phyloP scores from a whole-genome alignment of 2,797 vertebrate genomes.

The Anableps anableps region DNA sequence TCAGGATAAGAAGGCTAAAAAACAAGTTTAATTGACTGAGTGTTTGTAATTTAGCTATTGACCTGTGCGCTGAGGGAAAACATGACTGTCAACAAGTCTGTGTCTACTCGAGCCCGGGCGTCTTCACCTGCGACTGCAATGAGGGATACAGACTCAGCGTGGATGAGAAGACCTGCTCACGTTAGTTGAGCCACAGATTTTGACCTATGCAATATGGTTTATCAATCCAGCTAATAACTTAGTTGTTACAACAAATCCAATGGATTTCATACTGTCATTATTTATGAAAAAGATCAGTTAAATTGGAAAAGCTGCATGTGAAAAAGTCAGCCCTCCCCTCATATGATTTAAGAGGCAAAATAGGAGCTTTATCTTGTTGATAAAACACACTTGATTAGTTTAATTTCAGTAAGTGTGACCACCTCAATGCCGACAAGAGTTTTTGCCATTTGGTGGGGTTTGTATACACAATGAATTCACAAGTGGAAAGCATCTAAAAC shows the following conservation, averaged over 20 bases:
- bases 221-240: neutral
- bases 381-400: neutral
- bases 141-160: constrained; percentile 84
- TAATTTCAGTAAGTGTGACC: neutral
- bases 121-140: constrained; percentile 83
- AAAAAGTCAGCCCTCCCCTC: neutral
- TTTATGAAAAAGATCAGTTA: neutral
- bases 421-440: neutral
- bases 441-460: neutral
- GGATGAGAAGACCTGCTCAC: constrained; percentile 71
- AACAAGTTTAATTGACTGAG: neutral
- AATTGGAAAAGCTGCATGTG: neutral
- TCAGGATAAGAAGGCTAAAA: neutral
- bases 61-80: constrained; percentile 85
- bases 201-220: neutral
- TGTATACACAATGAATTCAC: neutral
- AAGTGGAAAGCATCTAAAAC: neutral
- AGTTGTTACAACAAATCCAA: neutral
- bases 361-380: neutral
- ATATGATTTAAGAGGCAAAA: neutral
- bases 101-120: constrained; percentile 74
- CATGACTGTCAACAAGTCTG: constrained; percentile 90
- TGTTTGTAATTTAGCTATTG: constrained; percentile 76
- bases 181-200: constrained; percentile 47
- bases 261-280: neutral